Conservation (phyloP, 2,113 vertebrate genomes). For the Dasyprocta punctata region DNA sequence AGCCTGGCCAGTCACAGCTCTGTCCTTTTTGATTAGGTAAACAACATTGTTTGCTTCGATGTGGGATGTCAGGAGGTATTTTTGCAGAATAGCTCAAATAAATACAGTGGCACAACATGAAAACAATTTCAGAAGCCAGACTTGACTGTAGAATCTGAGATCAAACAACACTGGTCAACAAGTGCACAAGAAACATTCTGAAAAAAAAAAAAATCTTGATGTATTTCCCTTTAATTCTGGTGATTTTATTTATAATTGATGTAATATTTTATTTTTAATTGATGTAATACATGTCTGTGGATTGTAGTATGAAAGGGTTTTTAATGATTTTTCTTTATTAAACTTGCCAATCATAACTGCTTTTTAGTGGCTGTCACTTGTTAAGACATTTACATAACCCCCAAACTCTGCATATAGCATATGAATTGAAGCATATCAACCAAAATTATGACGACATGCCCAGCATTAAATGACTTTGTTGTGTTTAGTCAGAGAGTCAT, state of each 20-base stretch:
- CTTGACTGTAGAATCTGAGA: slow-evolving; percentile 28
- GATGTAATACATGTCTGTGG: neutral
- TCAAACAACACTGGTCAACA: slow-evolving; percentile 24
- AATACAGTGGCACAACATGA: slow-evolving; percentile 74
- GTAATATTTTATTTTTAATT: neutral
- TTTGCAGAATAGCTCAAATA: slow-evolving; percentile 70
- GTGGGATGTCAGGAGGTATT: slow-evolving; percentile 66
- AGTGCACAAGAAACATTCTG: neutral
- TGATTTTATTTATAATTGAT: neutral
- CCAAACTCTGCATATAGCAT: neutral
- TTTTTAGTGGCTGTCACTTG: neutral
- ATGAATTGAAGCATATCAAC: neutral
- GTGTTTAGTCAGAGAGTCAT: neutral
- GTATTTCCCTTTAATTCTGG: neutral
- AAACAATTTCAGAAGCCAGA: slow-evolving; percentile 70
- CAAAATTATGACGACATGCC: neutral
- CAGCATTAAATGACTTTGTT: neutral
- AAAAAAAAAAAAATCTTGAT: neutral
- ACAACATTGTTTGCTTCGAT: slow-evolving; percentile 80
- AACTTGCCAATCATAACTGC: neutral
- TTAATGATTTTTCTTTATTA: slow-evolving; percentile 28
- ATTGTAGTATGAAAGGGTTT: neutral
- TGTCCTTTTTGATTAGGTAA: slow-evolving; percentile 76
- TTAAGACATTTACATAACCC: neutral
- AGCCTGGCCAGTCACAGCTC: slow-evolving; percentile 59